Evolutionary conservation across 2,797 vertebrate genomes (phyloP), one percentile per base, ranked within the genome.

Genomic region (Malacoctenus gilli): DNA sequence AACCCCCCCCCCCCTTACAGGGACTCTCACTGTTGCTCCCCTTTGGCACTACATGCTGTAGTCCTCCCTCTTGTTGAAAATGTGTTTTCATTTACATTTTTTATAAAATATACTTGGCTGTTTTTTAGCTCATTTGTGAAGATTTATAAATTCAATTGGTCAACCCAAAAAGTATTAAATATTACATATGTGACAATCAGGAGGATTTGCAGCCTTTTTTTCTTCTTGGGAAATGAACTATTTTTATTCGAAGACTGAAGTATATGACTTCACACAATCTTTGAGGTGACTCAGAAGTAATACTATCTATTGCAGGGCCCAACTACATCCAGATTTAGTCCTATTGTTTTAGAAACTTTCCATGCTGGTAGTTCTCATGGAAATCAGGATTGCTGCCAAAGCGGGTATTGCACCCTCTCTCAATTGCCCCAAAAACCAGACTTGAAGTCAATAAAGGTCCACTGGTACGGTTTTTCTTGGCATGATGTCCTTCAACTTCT

Each of bases 401-500:
- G n/a, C n/a, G n/a, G n/a, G n/a, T n/a, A n/a, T n/a, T n/a, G n/a
- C 54, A 38, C 57, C 47, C 47, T 21, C 32, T 60, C 52, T 44
- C 16, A 6, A 35, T 54, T 2, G 11, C 40, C 70, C 50, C 16
- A 52, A 72, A 80, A 79, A 30, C 68, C 60, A 72, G 59, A 77
- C 30, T 35, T 61, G 50, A 73, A 77, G 70, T 79, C 74, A 82
- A 65, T 73, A 82, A 63, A 60, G 62, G 75, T 58, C 35, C 19
- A 15, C 67, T 70, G 72, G 44, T 74, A 74, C 41, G 77, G 77
- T 85, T 89, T 90, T 80, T 75, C 65, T 90, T 90, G 90, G 88
- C 87, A 75, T 47, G 59, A 68, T 51, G 23, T 44, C 48, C 57
- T 74, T 22, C 50, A 48, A 64, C 59, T 80, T 69, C 53, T 69